A percentile compares a stretch with the other conserved stretches of the same genome.
These are phyloP conservation scores for Tricholauxania praeusta DNA, from an alignment of 2,888 invertebrate species.

Conservation along the genomic window DNA sequence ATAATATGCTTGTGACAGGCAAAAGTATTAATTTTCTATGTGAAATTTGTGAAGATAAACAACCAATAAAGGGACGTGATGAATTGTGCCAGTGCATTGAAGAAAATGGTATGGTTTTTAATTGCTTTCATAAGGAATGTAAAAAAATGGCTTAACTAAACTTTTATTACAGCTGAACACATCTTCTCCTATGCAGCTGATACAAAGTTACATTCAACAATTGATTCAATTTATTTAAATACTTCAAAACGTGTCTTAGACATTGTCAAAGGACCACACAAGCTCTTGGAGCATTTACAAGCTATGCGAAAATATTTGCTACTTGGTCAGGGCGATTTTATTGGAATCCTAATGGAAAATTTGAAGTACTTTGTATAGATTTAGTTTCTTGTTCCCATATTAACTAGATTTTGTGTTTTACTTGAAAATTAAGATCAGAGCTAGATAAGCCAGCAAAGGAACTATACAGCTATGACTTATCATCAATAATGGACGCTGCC, in stretches of 20 bases:
- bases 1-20: slow-evolving; percentile 91
- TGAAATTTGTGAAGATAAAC: slow-evolving; percentile 89
- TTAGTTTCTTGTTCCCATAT: slow-evolving; percentile 2
- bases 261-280: slow-evolving; percentile 87
- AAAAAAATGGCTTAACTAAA: background rate
- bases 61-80: slow-evolving; percentile 74
- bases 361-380: slow-evolving; percentile 74
- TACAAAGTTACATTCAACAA: slow-evolving; percentile 82
- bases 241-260: slow-evolving; percentile 89
- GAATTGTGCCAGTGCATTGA: slow-evolving; percentile 71
- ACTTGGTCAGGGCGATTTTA: slow-evolving; percentile 96
- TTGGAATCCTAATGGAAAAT: slow-evolving; percentile 91
- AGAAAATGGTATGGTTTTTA: slow-evolving; percentile 63
- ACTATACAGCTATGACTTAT: slow-evolving; percentile 89
- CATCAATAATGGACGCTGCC: slow-evolving; percentile 86
- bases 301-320: slow-evolving; percentile 91
- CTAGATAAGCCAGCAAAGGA: slow-evolving; percentile 87
- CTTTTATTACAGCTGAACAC: slow-evolving; percentile 54
- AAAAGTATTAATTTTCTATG: slow-evolving; percentile 96
- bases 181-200: slow-evolving; percentile 75
- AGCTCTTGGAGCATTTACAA: slow-evolving; percentile 89
- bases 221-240: slow-evolving; percentile 87
- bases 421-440: slow-evolving; percentile 77
- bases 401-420: background rate
- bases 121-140: slow-evolving; percentile 20